Conservation (phyloP, 2,888 invertebrate genomes). For the Agapostemon virescens region DNA sequence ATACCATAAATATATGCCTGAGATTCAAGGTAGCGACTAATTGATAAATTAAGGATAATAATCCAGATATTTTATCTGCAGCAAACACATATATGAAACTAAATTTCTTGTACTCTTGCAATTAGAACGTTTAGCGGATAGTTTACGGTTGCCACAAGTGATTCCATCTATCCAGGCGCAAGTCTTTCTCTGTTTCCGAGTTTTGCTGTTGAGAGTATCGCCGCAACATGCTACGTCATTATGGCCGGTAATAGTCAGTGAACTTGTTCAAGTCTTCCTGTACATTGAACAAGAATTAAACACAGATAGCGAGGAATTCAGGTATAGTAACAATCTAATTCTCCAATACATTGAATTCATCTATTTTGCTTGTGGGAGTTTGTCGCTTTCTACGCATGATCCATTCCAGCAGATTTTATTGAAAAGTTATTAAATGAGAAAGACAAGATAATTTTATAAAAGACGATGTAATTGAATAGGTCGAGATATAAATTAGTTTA, state of each 20-base stretch:
- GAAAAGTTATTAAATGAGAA: neutral
- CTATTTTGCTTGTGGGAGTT: slow-evolving; percentile 55
- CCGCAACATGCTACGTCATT: slow-evolving; percentile 91
- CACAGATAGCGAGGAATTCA: slow-evolving; percentile 88
- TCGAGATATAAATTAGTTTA: neutral
- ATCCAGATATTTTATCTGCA: neutral
- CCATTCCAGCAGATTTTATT: slow-evolving; percentile 1
- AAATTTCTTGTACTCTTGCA: slow-evolving; percentile 8
- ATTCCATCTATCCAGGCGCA: slow-evolving; percentile 90
- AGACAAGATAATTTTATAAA: neutral
- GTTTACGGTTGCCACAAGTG: slow-evolving; percentile 87
- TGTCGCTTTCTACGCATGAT: slow-evolving; percentile 62
- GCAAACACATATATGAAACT: neutral
- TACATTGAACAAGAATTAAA: slow-evolving; percentile 92
- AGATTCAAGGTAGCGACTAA: slow-evolving; percentile 87
- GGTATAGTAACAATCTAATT: slow-evolving; percentile 80
- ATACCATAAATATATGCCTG: slow-evolving; percentile 92
- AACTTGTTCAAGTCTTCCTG: slow-evolving; percentile 93
- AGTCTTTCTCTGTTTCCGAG: slow-evolving; percentile 93
- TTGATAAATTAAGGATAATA: neutral
- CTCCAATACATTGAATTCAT: slow-evolving; percentile 28
- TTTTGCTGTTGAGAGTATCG: slow-evolving; percentile 91
- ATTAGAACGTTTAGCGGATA: slow-evolving; percentile 91
- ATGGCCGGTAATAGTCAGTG: slow-evolving; percentile 95
- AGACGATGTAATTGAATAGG: neutral